Percentiles rank a stretch among this genome's conserved stretches.
Conservation (phyloP, 2,888 invertebrate genomes). For the Athalia cordata region DNA sequence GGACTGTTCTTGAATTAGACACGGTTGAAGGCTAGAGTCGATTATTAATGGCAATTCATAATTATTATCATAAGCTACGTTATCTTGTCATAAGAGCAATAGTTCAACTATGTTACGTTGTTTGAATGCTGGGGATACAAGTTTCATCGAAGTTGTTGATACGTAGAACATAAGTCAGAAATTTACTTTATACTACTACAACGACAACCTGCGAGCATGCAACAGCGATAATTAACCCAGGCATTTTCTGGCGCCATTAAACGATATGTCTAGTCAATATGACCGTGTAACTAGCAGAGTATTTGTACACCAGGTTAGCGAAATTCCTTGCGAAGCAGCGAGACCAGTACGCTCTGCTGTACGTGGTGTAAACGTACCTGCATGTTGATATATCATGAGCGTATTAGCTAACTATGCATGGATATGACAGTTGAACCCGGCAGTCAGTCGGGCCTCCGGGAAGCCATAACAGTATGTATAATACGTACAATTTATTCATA, state of each 20-base stretch:
- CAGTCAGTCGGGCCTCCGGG: constrained; percentile 29
- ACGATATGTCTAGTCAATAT: constrained; percentile 56
- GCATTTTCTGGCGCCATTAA: constrained; percentile 62
- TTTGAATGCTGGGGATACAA: constrained; percentile 24
- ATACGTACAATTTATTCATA: background rate
- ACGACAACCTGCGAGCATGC: background rate
- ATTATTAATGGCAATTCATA: background rate
- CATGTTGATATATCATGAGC: constrained; percentile 31
- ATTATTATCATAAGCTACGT: constrained; percentile 7
- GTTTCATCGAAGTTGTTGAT: constrained; percentile 22
- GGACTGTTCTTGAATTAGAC: constrained; percentile 1
- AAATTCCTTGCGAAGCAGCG: constrained; percentile 37
- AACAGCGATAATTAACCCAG: constrained; percentile 45
- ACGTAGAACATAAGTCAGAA: constrained; percentile 16
- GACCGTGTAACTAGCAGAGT: constrained; percentile 48
- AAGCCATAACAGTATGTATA: constrained; percentile 1
- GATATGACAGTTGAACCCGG: constrained; percentile 22
- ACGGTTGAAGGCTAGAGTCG: background rate
- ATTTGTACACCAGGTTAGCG: constrained; percentile 44
- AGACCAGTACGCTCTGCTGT: background rate
- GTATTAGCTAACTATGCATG: constrained; percentile 27
- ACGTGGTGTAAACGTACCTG: background rate
- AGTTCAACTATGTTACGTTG: constrained; percentile 22
- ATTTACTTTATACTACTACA: background rate
- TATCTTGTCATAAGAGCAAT: constrained; percentile 38